Percentiles rank a stretch among this genome's conserved stretches.
phyloP scores from a whole-genome alignment of 2,888 invertebrate species.

The Ochlodes sylvanus region DNA sequence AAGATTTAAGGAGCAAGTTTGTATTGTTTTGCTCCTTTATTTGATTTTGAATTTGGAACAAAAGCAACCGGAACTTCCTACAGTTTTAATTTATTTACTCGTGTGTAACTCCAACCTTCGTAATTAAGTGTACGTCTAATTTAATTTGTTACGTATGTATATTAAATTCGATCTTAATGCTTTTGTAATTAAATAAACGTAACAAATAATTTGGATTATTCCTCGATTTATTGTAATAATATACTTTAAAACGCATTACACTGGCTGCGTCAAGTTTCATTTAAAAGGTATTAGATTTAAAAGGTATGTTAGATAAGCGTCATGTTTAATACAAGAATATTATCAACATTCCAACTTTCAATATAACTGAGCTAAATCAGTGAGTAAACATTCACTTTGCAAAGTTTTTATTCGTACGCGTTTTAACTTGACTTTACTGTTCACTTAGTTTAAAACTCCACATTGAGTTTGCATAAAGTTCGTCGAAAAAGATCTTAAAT shows the following conservation, averaged over 20 bases:
- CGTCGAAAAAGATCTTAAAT: conserved; percentile 31
- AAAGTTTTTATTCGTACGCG: conserved; percentile 33
- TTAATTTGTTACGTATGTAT: not conserved
- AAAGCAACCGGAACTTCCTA: not conserved
- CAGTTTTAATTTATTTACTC: not conserved
- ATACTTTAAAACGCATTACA: too few relatives aligned
- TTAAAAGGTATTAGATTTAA: too few relatives aligned
- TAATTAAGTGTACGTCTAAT: not conserved
- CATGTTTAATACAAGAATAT: too few relatives aligned
- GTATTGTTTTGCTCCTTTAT: conserved; percentile 13
- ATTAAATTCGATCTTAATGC: too few relatives aligned
- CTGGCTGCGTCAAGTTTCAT: too few relatives aligned
- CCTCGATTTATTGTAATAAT: too few relatives aligned
- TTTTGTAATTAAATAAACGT: too few relatives aligned
- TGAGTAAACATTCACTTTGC: conserved; percentile 26
- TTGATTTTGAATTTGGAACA: not conserved
- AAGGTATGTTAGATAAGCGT: too few relatives aligned
- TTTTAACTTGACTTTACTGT: conserved; percentile 35
- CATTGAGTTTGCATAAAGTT: conserved; percentile 28
- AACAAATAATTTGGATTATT: too few relatives aligned
- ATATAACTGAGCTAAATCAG: conserved; percentile 26
- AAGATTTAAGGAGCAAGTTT: conserved; percentile 87
- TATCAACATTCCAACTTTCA: conserved; percentile 4
- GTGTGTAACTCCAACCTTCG: not conserved
- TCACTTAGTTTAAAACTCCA: conserved; percentile 32